phyloP scores from a whole-genome alignment of 2,888 invertebrate species.

The Tupiocoris notatus region DNA sequence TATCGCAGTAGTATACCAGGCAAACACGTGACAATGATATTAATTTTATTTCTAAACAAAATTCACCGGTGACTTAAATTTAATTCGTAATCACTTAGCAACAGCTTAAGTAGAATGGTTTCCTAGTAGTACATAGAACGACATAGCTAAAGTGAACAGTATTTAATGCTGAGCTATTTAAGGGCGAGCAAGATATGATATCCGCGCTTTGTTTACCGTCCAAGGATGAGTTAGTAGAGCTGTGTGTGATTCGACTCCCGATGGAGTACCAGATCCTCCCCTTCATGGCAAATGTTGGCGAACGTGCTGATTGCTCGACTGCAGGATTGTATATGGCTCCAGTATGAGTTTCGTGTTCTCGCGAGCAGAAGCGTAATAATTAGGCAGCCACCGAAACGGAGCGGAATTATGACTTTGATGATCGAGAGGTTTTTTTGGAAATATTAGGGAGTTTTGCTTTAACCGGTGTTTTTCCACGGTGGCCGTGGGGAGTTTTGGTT shows the following conservation, averaged over 20 bases:
- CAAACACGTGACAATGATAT: too few species aligned
- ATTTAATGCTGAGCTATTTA: background rate
- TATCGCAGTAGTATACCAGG: too few species aligned
- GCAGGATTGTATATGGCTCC: background rate
- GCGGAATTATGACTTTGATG: background rate
- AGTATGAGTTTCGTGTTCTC: background rate
- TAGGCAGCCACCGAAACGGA: background rate
- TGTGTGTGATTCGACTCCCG: background rate
- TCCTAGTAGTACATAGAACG: too few species aligned
- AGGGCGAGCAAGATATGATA: background rate
- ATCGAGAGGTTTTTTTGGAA: background rate
- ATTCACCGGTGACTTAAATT: too few species aligned
- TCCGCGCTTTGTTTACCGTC: background rate
- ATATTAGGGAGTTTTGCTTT: too few species aligned
- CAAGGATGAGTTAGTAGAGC: background rate
- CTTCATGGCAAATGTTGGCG: background rate
- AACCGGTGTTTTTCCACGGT: too few species aligned
- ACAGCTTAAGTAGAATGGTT: too few species aligned
- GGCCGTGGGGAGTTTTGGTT: too few species aligned
- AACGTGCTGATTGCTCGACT: background rate
- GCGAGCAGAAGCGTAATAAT: background rate
- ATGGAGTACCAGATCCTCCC: background rate
- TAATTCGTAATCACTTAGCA: too few species aligned
- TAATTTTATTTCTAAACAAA: too few species aligned
- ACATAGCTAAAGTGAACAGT: background rate